Base-by-base conservation (phyloP, 64 coral and sea anemone species). In the Montipora cactus region DNA sequence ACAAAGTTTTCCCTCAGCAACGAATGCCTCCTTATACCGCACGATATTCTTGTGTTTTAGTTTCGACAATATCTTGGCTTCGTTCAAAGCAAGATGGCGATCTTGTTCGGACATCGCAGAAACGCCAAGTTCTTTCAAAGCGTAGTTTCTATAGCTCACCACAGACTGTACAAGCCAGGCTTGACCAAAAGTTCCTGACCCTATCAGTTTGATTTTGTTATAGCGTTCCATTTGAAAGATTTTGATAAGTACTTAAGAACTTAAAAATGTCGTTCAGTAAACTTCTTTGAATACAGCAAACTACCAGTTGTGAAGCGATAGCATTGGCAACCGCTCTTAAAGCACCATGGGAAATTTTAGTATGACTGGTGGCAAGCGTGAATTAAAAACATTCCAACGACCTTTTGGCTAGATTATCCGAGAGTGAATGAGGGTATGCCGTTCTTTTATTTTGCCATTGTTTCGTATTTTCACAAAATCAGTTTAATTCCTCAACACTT, bases 11-110 rank as follows among this genome's bases (percentile, higher is more conserved):
- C 92, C 91, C 22, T 58, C 22, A 68, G 88, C 89, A 48, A 94
- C 79, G 71, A 99, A 96, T n/a, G 95, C 98, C 74, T 99, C 95
- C 49, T 96, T 99, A 64, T 99, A 99, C 5, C 95, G 80, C 23
- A 99, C 84, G 51, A 99, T 96, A 45, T 99, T 99, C 68, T 94
- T 99, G 59, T 99, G 98, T 77, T 96, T 98, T 2, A 98, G 89
- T 44, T 95, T 94, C 45, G 93, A 94, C 6, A 98, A 80, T 57
- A 98, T 98, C 46, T 94, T 94, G 49, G 94, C 96, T 79, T 95
- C 96, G 50, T 98, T 98, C 93, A 98, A 95, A 9, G 93, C 96
- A 92, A 94, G 83, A 83, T 81, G 96, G 84, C 92, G 89, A 44
- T 98, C 96, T 19, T 75, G 66, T 15, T 47, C 90, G 2, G 89